Evolutionary conservation across 2,113 vertebrate genomes (phyloP).

Genomic region (Triplophysa siluroides): DNA sequence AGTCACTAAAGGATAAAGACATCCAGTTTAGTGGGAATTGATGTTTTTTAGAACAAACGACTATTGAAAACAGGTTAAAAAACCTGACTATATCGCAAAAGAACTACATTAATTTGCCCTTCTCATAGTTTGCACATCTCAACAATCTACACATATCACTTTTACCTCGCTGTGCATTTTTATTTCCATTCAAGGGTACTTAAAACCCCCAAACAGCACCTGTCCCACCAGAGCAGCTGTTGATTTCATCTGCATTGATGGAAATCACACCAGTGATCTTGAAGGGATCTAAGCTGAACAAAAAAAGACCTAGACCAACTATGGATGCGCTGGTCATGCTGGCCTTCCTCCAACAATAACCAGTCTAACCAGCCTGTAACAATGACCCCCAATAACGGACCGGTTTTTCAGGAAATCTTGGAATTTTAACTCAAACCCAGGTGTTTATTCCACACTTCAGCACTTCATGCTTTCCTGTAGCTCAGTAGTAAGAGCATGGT

Average conservation of each 20-base stretch:
- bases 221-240: constrained; percentile 70
- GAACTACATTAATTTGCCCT: too few relatives aligned
- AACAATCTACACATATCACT: constrained; percentile 21
- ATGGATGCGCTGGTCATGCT: neutral
- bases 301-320: constrained; percentile 18
- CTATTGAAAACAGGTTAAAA: too few relatives aligned
- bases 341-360: neutral
- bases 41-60: too few relatives aligned
- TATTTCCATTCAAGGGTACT: constrained; percentile 64
- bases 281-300: constrained; percentile 10
- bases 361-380: neutral
- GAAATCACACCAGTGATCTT: constrained; percentile 29
- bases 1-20: neutral
- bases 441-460: too few relatives aligned
- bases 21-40: constrained; percentile 11
- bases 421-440: too few relatives aligned
- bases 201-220: constrained; percentile 67
- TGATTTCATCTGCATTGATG: constrained; percentile 45
- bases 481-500: too few relatives aligned
- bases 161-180: constrained; percentile 59
- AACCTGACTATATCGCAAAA: too few relatives aligned
- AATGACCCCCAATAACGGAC: neutral
- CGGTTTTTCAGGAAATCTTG: too few relatives aligned
- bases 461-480: too few relatives aligned
- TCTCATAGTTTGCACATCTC: constrained; percentile 43